Percentiles rank a stretch among this genome's conserved stretches.
Evolutionary conservation across 2,113 vertebrate genomes (phyloP).

Genomic region (Brachypodius melanocephalos): DNA sequence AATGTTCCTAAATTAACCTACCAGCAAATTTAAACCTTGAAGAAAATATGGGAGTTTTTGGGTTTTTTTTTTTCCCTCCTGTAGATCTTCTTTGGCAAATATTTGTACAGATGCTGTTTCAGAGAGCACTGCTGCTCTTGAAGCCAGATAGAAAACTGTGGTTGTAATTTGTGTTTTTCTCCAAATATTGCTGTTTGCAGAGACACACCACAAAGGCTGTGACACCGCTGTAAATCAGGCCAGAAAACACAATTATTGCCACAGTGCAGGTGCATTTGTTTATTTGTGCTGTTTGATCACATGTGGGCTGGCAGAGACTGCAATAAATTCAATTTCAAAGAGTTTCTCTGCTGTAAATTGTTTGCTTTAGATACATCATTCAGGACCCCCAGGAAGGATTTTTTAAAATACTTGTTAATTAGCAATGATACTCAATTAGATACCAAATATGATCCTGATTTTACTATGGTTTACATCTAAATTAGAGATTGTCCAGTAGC

Average conservation of each 20-base stretch:
- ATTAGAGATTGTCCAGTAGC: background rate
- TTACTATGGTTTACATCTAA: background rate
- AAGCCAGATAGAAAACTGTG: background rate
- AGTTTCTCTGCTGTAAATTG: background rate
- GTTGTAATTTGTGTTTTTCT: background rate
- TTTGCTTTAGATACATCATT: background rate
- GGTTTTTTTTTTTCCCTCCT: rapidly evolving
- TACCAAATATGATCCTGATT: background rate
- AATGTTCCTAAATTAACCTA: background rate
- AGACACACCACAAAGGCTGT: background rate
- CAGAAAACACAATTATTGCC: background rate
- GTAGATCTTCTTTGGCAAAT: background rate
- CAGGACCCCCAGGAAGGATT: background rate
- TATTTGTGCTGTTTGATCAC: background rate
- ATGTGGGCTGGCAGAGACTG: background rate
- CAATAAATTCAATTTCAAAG: background rate
- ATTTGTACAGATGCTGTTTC: background rate
- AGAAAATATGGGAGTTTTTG: background rate
- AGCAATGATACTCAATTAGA: background rate
- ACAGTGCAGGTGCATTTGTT: background rate
- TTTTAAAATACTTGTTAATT: background rate
- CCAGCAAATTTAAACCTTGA: background rate
- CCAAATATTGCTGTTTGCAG: background rate
- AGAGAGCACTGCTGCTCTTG: background rate
- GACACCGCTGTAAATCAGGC: background rate